Base-by-base conservation (phyloP, 2,113 vertebrate species). In the Nannobrachium achirus region DNA sequence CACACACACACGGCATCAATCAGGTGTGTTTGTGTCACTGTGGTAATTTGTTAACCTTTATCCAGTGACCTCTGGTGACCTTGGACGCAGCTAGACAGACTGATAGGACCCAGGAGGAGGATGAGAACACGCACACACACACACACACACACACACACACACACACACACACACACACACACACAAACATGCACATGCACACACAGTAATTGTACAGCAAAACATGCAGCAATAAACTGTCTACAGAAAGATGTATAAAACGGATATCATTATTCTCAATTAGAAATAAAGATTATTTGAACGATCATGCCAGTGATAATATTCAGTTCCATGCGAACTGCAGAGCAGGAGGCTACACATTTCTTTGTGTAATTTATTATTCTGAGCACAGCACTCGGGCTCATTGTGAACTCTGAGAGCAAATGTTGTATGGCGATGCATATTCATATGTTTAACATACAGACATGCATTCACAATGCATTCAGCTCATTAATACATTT, bases 381-480 rank as follows among this genome's bases (percentile, higher is more conserved):
- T 93, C 91, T 51, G 81, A 80, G 89, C 92, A 93, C 91, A 92
- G 7, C 69, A 8, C 73, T 66, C 25, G 2, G 75, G 79, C 82
- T 84, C 79, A 56, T 82, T 58, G 69, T 79, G 82, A 83, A 91
- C 86, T 89, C 89, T 81, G 84, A 89, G 81, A 87, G 86, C 84
- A 86, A 85, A 85, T 83, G 86, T 86, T 86, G 72, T 85, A 77
- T 80, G 80, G 59, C 74, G 79, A 91, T 93, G 91, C 89, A 93
- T 93, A 93, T 93, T 93, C 89, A 93, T 93, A 87, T 92, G 93
- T 93, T 92, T 92, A 91, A 92, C 87, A 75, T 92, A 91, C 90
- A 92, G 86, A 85, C 91, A 83, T 89, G 89, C 86, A 89, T 87
- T 84, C 38, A 66, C 86, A 89, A 90, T 89, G 83, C 82, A 80